These are phyloP conservation scores for Helarctos malayanus DNA, from an alignment of 2,797 vertebrate genomes.

Conservation along the genomic window DNA sequence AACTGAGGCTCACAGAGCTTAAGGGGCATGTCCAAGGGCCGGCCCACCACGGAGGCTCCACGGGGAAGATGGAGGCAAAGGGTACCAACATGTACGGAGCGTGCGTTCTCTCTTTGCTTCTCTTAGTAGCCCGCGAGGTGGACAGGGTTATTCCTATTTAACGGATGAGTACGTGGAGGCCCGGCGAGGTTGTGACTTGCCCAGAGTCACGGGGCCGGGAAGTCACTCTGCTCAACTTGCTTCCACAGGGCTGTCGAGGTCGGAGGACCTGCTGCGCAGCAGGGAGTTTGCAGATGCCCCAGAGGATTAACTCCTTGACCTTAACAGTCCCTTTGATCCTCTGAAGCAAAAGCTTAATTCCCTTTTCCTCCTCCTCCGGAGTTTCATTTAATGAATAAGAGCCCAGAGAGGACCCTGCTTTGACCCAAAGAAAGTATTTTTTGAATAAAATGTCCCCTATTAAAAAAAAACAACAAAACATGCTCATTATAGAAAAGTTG, in stretches of 20 bases:
- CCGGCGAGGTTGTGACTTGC: neutral
- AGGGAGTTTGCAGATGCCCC: neutral
- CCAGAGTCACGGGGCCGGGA: neutral
- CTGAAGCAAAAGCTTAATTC: neutral
- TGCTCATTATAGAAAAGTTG: neutral
- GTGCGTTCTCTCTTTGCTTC: neutral
- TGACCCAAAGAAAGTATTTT: constrained; percentile 55
- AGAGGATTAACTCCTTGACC: constrained; percentile 41
- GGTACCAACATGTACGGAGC: accelerated
- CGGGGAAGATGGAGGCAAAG: neutral
- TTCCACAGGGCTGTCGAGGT: neutral
- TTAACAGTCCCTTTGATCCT: constrained; percentile 34
- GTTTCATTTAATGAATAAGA: constrained; percentile 26
- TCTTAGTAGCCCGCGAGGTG: neutral
- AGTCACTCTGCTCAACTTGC: neutral
- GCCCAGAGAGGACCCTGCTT: neutral
- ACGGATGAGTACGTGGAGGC: neutral
- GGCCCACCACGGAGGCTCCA: neutral
- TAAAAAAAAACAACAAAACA: constrained; percentile 28
- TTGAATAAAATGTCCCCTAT: constrained; percentile 37
- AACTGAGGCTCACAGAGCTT: neutral
- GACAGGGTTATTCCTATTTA: neutral
- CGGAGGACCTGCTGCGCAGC: neutral
- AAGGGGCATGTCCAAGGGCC: neutral
- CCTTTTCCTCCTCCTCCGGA: neutral